Evolutionary conservation across 2,888 invertebrate genomes (phyloP), one percentile per base, ranked within the genome.

Genomic region (Troilus luridus): DNA sequence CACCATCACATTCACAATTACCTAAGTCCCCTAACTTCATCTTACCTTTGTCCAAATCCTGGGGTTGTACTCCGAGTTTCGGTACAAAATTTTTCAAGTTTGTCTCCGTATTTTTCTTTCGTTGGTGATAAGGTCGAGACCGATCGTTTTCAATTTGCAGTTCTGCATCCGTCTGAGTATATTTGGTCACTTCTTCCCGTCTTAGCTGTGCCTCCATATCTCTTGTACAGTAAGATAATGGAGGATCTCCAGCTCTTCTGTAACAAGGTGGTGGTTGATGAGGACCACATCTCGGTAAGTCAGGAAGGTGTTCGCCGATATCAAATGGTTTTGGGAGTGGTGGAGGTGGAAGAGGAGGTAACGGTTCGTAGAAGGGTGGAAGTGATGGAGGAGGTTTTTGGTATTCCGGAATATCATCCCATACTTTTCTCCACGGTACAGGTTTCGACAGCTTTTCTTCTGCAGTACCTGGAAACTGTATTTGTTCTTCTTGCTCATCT

Each of bases 171-270:
- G 90, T 90, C 54, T 90, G 90, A n/a, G 88, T 81, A 24, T 60
- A 64, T 41, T 90, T 90, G 9, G 90, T 90, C 59, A 85, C 41
- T 62, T 90, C 90, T 59, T 85, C 85, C 24, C 62, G 81, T n/a
- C 10, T 19, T 11, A 90, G 54, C 24, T 90, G 90, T 11, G 12
- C 81, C 41, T 90, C 60, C 88, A 85, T 11, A 8, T 62, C 60
- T 81, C 24, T 58, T 9, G n/a, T 27, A 85, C 90, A 90, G 19
- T 72, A 58, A n/a, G 90, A 90, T 24, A 90, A 27, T 9, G 90
- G 90, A 2, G 90, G 62, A 88, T 90, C 90, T 41, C 90, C 90
- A 60, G 62, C 90, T 24, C 60, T 85, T 72, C 90, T 85, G 88
- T 90, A 90, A 60, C 90, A 90, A 12, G 90, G 90, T 54, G 90